A percentile compares a stretch with the other conserved stretches of the same genome.
Evolutionary conservation across 1,140 invertebrate species (phyloP).

Genomic region (Nixonia krombeini): DNA sequence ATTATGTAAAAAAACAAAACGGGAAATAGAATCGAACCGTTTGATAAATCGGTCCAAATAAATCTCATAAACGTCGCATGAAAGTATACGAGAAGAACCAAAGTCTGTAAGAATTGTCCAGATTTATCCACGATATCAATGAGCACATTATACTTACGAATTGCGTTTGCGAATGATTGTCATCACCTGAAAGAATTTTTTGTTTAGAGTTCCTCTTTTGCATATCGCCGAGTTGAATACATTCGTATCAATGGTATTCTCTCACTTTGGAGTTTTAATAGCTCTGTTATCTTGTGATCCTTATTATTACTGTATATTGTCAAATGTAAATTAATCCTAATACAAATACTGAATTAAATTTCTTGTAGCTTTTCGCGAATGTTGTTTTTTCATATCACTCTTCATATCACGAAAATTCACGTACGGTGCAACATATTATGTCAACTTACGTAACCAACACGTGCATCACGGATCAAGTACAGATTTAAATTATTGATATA

Average conservation of each 20-base stretch:
- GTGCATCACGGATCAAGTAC: background rate
- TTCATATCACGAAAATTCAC: background rate
- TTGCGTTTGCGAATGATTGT: conserved; percentile 4
- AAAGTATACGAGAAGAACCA: conserved; percentile 62
- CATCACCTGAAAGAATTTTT: conserved; percentile 27
- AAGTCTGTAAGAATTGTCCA: conserved; percentile 23
- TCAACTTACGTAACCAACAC: conserved; percentile 1
- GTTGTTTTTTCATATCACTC: conserved; percentile 4
- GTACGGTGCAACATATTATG: background rate
- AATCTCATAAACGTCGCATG: conserved; percentile 58
- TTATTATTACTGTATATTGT: conserved; percentile 51
- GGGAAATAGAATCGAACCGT: conserved; percentile 47
- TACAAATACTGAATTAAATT: conserved; percentile 18
- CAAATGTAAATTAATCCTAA: conserved; percentile 45
- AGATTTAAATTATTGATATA: background rate
- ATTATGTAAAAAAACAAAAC: conserved; percentile 32
- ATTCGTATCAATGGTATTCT: conserved; percentile 8
- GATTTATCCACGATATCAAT: conserved; percentile 4
- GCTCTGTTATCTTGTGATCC: conserved; percentile 49
- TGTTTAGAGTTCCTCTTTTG: conserved; percentile 54
- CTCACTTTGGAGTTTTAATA: conserved; percentile 29
- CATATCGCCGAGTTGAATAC: conserved; percentile 46
- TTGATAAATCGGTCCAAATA: conserved; percentile 58
- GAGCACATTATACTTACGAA: conserved; percentile 7
- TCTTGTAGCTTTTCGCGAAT: conserved; percentile 1